Base-by-base conservation (phyloP, 2,113 vertebrate genomes). In the Podarcis muralis region DNA sequence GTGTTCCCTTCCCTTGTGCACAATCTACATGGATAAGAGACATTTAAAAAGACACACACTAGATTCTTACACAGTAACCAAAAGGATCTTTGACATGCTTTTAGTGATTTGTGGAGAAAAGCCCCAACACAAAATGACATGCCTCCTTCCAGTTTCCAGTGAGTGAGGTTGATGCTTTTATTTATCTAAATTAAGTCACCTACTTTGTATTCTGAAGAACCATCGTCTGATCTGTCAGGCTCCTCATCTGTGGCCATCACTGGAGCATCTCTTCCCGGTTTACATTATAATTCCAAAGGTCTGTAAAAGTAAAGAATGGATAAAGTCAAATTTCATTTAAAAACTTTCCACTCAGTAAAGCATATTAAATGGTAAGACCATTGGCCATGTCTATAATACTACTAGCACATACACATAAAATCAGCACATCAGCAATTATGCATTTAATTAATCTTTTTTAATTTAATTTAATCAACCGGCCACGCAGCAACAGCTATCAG, bases 201-300 rank as follows among this genome's bases (percentile, higher is more conserved):
- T 62, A 96, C 95, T 20, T 66, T 89, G 62, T 75, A 87, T 71
- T 77, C 9, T 0, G 79, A 69, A 43, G 92, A 91, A 82, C 83
- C 93, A 84, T 59, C 90, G 75, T 88, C 62, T 1, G 90, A 53
- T 6, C 85, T 27, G 0, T 65, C 91, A 0, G 0, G 68, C 87
- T 95, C 93, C 69, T 84, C 80, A 78, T 0, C 0, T 0, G 76
- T 81, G 85, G 95, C 94, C 95, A 95, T 95, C 74, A 86, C 90
- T 75, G 85, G 68, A 91, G 76, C 90, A 13, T 75, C 43, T 40
- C 92, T 93, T 53, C 85, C 76, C 57, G 1, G 0, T 0, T 94
- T 85, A 93, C 91, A 88, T 94, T 83, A 89, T 90, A 90, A 74
- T 88, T 89, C 84, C 85, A 90, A 83, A 30, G 84, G 82, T 88